A percentile compares a stretch with the other conserved stretches of the same genome.
phyloP scores from a whole-genome alignment of 2,797 vertebrate species.

The Sebastes taczanowskii region DNA sequence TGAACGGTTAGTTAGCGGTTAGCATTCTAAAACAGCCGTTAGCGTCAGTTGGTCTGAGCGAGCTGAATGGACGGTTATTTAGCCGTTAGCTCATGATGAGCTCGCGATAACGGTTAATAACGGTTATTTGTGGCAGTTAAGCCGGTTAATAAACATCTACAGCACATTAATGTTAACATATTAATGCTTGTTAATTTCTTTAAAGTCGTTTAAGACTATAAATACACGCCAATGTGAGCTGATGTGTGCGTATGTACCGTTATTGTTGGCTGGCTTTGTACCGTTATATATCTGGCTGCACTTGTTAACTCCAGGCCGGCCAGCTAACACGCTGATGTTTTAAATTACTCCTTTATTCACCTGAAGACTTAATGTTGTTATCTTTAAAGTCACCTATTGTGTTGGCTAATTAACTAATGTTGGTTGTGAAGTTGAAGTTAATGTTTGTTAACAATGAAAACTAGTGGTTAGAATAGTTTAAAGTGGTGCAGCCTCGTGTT shows the following conservation, averaged over 20 bases:
- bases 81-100: no score
- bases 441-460: background rate
- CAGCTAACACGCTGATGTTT: slow-evolving; percentile 13
- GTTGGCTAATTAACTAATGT: no score
- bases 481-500: slow-evolving; percentile 54
- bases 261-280: background rate
- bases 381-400: rapidly evolving
- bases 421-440: background rate
- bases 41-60: no score
- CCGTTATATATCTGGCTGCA: slow-evolving; percentile 4
- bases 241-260: background rate
- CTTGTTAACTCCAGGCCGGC: slow-evolving; percentile 40
- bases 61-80: no score
- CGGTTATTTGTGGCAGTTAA: no score
- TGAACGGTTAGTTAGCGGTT: no score
- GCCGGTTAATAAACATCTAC: no score
- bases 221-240: rapidly evolving
- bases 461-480: background rate
- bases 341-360: background rate
- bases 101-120: no score
- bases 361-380: rapidly evolving
- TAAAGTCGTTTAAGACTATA: rapidly evolving
- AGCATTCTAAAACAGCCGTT: no score
- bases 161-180: rapidly evolving
- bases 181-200: rapidly evolving